These are phyloP conservation scores for Tridacna gigas DNA, from an alignment of 2,888 invertebrate genomes.

Conservation along the genomic window DNA sequence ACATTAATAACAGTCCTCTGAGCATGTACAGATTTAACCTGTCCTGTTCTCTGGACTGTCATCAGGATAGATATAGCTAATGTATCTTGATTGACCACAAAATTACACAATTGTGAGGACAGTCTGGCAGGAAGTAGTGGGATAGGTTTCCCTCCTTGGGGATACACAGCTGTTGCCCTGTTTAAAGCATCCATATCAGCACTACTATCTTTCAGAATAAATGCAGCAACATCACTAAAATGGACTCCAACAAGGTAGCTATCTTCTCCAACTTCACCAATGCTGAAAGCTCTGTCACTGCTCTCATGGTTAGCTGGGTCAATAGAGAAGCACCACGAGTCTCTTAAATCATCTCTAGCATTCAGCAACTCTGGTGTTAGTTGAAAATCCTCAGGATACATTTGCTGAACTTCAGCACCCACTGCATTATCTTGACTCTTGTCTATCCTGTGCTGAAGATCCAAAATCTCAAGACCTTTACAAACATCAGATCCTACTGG, in stretches of 20 bases:
- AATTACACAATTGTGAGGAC: conserved; percentile 72
- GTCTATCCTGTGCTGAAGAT: conserved; percentile 75
- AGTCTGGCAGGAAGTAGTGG: conserved; percentile 75
- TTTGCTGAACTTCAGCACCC: conserved; percentile 62
- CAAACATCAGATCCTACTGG: conserved; percentile 67
- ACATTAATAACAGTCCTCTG: conserved; percentile 74
- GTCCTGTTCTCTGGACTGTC: conserved; percentile 71
- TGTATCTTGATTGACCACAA: conserved; percentile 70
- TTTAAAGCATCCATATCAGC: conserved; percentile 75
- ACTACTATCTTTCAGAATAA: conserved; percentile 70
- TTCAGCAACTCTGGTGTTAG: conserved; percentile 63
- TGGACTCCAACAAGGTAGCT: conserved; percentile 78
- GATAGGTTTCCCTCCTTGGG: conserved; percentile 65
- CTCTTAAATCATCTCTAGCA: conserved; percentile 67
- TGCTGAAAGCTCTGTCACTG: conserved; percentile 74
- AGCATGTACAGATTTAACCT: conserved; percentile 66
- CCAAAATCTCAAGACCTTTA: conserved; percentile 72
- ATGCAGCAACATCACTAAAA: conserved; percentile 77
- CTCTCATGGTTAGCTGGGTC: conserved; percentile 58
- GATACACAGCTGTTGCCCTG: conserved; percentile 71
- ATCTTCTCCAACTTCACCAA: conserved; percentile 72
- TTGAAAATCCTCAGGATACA: conserved; percentile 65
- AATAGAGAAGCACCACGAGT: conserved; percentile 75
- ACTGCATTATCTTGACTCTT: conserved; percentile 66
- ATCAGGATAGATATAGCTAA: conserved; percentile 77